A percentile compares a stretch with the other conserved stretches of the same genome.
phyloP scores from a whole-genome alignment of 2,797 vertebrate species.

The Danio jaintianensis region DNA sequence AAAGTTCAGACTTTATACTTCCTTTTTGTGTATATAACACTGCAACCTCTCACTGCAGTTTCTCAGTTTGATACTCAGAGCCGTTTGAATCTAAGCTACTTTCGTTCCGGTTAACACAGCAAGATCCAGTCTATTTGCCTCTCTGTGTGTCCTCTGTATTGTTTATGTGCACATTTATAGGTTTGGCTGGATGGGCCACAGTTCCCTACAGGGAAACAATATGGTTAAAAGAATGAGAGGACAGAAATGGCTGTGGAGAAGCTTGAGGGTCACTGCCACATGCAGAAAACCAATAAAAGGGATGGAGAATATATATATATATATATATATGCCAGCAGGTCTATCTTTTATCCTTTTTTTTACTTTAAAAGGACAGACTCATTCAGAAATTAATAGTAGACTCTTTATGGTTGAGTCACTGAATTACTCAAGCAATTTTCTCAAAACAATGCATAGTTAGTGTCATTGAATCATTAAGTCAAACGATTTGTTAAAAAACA shows the following conservation, averaged over 20 bases:
- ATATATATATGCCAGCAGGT: too few relatives aligned
- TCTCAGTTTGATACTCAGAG: neutral
- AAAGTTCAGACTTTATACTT: too few relatives aligned
- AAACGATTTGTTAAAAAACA: too few relatives aligned
- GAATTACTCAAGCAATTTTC: too few relatives aligned
- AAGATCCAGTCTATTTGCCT: neutral
- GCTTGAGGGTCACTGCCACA: slow-evolving; percentile 9
- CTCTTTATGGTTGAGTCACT: neutral
- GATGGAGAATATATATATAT: too few relatives aligned
- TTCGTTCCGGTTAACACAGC: neutral
- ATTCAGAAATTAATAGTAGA: neutral
- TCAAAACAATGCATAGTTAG: too few relatives aligned
- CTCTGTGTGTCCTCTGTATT: slow-evolving; percentile 4
- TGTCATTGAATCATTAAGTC: too few relatives aligned
- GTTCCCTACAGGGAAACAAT: slow-evolving; percentile 5
- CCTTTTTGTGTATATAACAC: too few relatives aligned
- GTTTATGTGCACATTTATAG: slow-evolving; percentile 15
- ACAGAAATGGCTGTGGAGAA: neutral
- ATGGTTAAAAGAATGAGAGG: neutral
- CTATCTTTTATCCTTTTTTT: too few relatives aligned
- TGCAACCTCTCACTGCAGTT: neutral
- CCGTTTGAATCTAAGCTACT: slow-evolving; percentile 6
- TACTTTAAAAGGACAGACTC: neutral
- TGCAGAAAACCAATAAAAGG: neutral
- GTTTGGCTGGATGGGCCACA: slow-evolving; percentile 1